A percentile compares a stretch with the other conserved stretches of the same genome.
Evolutionary conservation across 2,888 invertebrate species (phyloP).

Genomic region (Hofmannophila pseudospretella): DNA sequence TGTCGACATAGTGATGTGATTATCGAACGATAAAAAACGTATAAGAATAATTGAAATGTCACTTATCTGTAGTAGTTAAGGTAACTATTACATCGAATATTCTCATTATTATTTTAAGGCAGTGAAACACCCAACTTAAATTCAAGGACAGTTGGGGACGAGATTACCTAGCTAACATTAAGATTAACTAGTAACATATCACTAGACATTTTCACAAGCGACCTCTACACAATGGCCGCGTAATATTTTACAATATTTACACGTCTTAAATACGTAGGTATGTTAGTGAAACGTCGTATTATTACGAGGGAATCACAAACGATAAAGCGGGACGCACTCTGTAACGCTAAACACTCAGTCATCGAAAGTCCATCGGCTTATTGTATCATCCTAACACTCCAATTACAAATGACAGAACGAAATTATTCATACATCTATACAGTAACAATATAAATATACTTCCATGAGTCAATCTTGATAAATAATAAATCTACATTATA

Average conservation of each 20-base stretch:
- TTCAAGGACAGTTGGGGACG: conserved; percentile 74
- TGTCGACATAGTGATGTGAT: conserved; percentile 26
- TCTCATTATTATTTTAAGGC: conserved; percentile 72
- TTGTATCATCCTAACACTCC: conserved; percentile 64
- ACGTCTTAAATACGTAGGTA: conserved; percentile 63
- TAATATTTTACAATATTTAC: conserved; percentile 75
- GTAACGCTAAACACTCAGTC: conserved; percentile 55
- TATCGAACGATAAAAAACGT: conserved; percentile 45
- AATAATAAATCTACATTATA: conserved; percentile 68
- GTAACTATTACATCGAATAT: conserved; percentile 66
- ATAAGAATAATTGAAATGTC: conserved; percentile 52
- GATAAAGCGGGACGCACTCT: conserved; percentile 62
- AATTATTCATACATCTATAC: conserved; percentile 65
- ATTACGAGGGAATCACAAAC: conserved; percentile 43
- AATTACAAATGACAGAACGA: conserved; percentile 61
- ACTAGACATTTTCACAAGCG: conserved; percentile 73
- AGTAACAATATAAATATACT: conserved; percentile 69
- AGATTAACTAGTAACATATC: conserved; percentile 68
- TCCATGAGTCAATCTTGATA: conserved; percentile 57
- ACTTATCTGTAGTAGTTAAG: conserved; percentile 69
- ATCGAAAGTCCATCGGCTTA: conserved; percentile 76
- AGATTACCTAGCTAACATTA: conserved; percentile 77
- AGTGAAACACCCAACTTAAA: conserved; percentile 78
- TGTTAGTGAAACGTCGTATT: conserved; percentile 46
- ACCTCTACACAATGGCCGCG: conserved; percentile 68